phyloP scores from a whole-genome alignment of 2,888 invertebrate genomes.

The Entomobrya proxima region DNA sequence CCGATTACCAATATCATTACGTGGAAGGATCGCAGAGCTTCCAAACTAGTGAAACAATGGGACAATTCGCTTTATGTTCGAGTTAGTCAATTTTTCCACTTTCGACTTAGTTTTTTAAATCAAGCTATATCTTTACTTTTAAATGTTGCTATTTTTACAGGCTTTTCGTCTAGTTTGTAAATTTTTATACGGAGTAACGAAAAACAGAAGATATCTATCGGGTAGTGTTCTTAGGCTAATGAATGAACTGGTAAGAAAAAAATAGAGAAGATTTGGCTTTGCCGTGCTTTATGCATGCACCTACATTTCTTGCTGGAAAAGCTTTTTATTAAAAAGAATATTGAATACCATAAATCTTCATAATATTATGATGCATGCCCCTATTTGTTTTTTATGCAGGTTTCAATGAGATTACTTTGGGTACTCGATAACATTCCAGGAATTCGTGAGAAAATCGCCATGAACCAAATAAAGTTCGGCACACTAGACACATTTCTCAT shows the following conservation, averaged over 20 bases:
- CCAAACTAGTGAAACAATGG: slow-evolving; percentile 85
- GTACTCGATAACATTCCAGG: slow-evolving; percentile 85
- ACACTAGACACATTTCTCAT: slow-evolving; percentile 94
- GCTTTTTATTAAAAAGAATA: too few relatives aligned
- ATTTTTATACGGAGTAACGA: slow-evolving; percentile 85
- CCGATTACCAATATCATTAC: slow-evolving; percentile 91
- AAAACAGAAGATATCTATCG: slow-evolving; percentile 88
- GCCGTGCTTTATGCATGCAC: too few relatives aligned
- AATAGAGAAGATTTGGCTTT: too few relatives aligned
- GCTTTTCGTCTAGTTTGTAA: slow-evolving; percentile 83
- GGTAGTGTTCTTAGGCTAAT: slow-evolving; percentile 90
- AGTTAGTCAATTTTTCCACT: slow-evolving; percentile 77
- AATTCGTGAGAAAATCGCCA: slow-evolving; percentile 81
- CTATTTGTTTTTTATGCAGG: slow-evolving; percentile 79
- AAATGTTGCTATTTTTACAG: slow-evolving; percentile 77
- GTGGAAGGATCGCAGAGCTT: slow-evolving; percentile 92
- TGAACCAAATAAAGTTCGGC: slow-evolving; percentile 84
- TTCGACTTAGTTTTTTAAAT: neutral
- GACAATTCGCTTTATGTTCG: slow-evolving; percentile 86
- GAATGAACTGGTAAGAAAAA: slow-evolving; percentile 87
- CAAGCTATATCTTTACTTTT: neutral
- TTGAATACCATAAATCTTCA: too few relatives aligned
- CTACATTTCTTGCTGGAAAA: too few relatives aligned
- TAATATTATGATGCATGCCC: neutral
- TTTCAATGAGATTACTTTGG: slow-evolving; percentile 87